Conservation (phyloP, 2,113 vertebrate genomes). For the Conger conger region DNA sequence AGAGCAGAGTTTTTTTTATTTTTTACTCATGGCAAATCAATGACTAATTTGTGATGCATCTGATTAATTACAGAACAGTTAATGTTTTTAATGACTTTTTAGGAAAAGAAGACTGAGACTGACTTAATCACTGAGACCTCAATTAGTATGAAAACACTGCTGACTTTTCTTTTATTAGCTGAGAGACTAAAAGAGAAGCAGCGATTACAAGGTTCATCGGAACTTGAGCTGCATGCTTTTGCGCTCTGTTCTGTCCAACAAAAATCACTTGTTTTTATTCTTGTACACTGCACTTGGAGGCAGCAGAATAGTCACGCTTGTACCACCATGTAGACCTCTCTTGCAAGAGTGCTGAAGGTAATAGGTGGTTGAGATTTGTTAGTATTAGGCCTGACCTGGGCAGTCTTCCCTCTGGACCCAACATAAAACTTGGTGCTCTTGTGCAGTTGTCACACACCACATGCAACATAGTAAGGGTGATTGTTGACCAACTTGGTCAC, state of each 20-base stretch:
- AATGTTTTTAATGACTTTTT: conserved; percentile 17
- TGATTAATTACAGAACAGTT: conserved; percentile 24
- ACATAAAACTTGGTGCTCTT: neutral
- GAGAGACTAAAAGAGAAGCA: neutral
- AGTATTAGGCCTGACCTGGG: neutral
- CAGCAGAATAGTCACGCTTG: neutral
- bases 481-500: no score
- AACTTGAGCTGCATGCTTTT: neutral
- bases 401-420: neutral
- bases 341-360: no score
- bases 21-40: conserved; percentile 31
- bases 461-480: no score
- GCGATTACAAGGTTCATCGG: neutral
- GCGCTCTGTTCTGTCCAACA: neutral
- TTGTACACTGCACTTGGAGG: no score
- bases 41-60: conserved; percentile 18
- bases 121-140: conserved; percentile 20
- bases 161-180: neutral
- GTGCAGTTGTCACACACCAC: neutral
- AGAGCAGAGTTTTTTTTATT: neutral
- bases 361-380: neutral
- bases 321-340: neutral
- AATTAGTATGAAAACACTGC: neutral
- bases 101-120: conserved; percentile 1
- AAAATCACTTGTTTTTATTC: neutral